A percentile compares a stretch with the other conserved stretches of the same genome.
These are phyloP conservation scores for Danio albolineatus DNA, from an alignment of 2,797 vertebrate species.

Conservation along the genomic window DNA sequence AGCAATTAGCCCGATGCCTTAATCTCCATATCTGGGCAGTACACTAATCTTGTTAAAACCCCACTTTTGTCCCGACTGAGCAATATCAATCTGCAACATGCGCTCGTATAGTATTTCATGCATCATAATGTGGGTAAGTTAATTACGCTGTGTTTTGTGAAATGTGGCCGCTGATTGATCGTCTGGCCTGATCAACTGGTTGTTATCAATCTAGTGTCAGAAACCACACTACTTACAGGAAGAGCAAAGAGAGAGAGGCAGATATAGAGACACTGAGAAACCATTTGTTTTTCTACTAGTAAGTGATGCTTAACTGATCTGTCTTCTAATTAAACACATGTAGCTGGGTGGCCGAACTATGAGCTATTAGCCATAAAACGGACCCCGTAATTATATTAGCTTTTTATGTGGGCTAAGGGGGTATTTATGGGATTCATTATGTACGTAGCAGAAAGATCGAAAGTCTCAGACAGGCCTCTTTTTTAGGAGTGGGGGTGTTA, in stretches of 20 bases:
- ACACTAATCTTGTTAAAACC: conserved; percentile 64
- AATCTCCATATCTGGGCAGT: conserved; percentile 53
- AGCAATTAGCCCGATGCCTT: conserved; percentile 57
- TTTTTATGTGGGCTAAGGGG: conserved; percentile 63
- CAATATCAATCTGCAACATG: conserved; percentile 60
- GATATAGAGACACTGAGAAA: conserved; percentile 42
- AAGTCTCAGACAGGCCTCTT: conserved; percentile 53
- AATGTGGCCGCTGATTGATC: conserved; percentile 79
- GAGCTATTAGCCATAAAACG: conserved; percentile 77
- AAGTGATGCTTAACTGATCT: conserved; percentile 72
- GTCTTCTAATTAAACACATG: conserved; percentile 76
- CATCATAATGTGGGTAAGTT: conserved; percentile 79
- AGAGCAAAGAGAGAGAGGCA: conserved; percentile 56
- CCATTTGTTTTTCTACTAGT: conserved; percentile 65
- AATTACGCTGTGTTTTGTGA: conserved; percentile 81
- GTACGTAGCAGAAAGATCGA: conserved; percentile 53
- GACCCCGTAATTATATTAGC: conserved; percentile 72
- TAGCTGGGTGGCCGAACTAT: conserved; percentile 67
- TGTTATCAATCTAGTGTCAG: conserved; percentile 78
- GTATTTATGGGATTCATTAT: conserved; percentile 72
- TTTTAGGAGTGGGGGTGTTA: conserved; percentile 40
- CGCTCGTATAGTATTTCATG: conserved; percentile 49
- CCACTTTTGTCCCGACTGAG: conserved; percentile 53
- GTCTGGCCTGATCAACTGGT: conserved; percentile 77
- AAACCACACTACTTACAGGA: conserved; percentile 69